Conservation (phyloP, 2,113 vertebrate genomes). For the Aphyosemion australe region DNA sequence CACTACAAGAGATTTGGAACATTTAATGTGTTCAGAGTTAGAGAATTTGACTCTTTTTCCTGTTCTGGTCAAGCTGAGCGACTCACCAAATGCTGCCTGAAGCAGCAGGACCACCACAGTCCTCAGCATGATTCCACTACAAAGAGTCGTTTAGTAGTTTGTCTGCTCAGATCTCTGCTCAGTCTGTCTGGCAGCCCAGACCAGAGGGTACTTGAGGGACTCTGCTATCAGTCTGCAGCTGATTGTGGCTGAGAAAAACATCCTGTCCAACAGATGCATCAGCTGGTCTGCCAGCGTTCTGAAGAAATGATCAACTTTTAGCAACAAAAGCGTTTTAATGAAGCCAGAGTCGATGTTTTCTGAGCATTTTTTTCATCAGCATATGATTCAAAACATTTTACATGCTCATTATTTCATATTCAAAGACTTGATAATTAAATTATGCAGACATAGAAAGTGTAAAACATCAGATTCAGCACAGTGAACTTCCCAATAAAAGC, state of each 20-base stretch:
- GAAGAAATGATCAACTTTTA: neutral
- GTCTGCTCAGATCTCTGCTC: conserved; percentile 17
- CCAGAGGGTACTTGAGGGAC: conserved; percentile 9
- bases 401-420: too few species aligned
- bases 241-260: conserved; percentile 65
- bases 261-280: conserved; percentile 51
- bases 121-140: conserved; percentile 44
- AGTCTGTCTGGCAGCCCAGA: conserved; percentile 9
- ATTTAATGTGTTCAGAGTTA: too few species aligned
- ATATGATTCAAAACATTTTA: too few species aligned
- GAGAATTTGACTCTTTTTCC: too few species aligned
- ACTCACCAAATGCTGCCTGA: conserved; percentile 62
- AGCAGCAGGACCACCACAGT: conserved; percentile 55
- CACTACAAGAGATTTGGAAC: conserved; percentile 32
- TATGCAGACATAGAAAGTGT: too few species aligned
- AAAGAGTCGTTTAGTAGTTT: neutral
- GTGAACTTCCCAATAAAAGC: too few species aligned
- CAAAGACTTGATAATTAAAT: too few species aligned
- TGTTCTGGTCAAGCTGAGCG: neutral
- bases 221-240: conserved; percentile 41
- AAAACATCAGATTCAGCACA: too few species aligned
- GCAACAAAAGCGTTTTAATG: neutral
- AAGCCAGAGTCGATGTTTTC: neutral
- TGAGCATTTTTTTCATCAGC: too few species aligned
- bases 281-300: neutral